phyloP scores from a whole-genome alignment of 1,140 invertebrate species.

The Spodoptera litura region DNA sequence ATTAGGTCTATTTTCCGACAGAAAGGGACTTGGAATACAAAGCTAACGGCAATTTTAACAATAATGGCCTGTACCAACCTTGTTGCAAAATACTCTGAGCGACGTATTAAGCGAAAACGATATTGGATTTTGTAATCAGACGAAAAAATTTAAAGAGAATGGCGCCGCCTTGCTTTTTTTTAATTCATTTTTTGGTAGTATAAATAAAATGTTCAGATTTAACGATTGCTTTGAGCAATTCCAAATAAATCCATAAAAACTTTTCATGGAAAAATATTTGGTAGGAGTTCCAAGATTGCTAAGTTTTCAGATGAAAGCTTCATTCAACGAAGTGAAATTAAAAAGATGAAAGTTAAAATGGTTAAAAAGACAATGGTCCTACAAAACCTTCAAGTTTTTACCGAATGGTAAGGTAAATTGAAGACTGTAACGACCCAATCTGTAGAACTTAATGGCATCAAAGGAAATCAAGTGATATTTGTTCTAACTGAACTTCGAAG shows the following conservation, averaged over 20 bases:
- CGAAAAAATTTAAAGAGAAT: slow-evolving; percentile 1
- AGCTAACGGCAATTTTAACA: slow-evolving; percentile 42
- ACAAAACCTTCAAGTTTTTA: background rate
- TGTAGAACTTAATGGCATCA: slow-evolving; percentile 9
- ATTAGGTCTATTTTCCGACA: slow-evolving; percentile 39
- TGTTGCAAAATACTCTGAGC: slow-evolving; percentile 26
- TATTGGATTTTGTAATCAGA: slow-evolving; percentile 24
- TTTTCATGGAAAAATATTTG: no score
- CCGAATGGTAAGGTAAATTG: slow-evolving; percentile 3
- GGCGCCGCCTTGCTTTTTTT: background rate
- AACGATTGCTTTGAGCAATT: no score
- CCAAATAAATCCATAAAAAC: no score
- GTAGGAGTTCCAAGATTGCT: no score
- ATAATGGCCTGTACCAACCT: slow-evolving; percentile 30
- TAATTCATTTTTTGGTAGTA: background rate
- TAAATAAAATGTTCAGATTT: background rate
- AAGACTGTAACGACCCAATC: slow-evolving; percentile 7
- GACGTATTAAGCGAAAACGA: slow-evolving; percentile 38
- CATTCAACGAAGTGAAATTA: background rate
- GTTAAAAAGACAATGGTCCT: background rate
- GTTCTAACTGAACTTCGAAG: background rate
- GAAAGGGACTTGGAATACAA: slow-evolving; percentile 40
- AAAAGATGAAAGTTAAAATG: background rate
- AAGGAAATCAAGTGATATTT: slow-evolving; percentile 38
- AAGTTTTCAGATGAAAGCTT: background rate